These are phyloP conservation scores for Paragorgia papillata DNA, from an alignment of 92 coral and sea anemone genomes.

Conservation along the genomic window DNA sequence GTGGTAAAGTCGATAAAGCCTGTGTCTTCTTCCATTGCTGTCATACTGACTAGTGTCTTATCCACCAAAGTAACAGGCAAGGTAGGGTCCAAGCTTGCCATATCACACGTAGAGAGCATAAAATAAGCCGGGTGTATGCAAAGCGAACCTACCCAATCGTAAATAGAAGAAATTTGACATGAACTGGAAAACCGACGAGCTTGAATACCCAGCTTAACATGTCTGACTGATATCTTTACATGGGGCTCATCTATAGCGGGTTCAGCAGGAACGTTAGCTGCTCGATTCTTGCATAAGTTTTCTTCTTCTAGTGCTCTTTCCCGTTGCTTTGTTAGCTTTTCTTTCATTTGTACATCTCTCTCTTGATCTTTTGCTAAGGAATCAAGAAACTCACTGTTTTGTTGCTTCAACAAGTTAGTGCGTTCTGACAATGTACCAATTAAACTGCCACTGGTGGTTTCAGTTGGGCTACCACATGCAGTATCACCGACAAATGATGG, in stretches of 20 bases:
- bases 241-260: neutral
- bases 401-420: constrained; percentile 11
- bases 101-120: constrained; percentile 1
- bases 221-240: too few species aligned
- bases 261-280: neutral
- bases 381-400: constrained; percentile 23
- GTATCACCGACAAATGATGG: neutral
- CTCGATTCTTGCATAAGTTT: neutral
- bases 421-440: constrained; percentile 34
- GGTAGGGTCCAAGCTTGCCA: too few species aligned
- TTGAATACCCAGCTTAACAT: too few species aligned
- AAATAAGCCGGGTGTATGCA: constrained; percentile 45
- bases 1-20: too few species aligned
- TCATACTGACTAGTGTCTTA: too few species aligned
- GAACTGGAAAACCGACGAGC: too few species aligned
- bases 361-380: constrained; percentile 35
- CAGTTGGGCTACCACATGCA: neutral
- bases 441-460: neutral
- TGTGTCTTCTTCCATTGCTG: too few species aligned
- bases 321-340: constrained; percentile 3
- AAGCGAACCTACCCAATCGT: constrained; percentile 57
- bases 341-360: constrained; percentile 6
- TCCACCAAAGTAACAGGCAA: too few species aligned
- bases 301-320: constrained; percentile 23
- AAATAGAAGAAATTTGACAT: constrained; percentile 18